Conservation (phyloP, 2,113 vertebrate genomes). For the Hippocampus comes region DNA sequence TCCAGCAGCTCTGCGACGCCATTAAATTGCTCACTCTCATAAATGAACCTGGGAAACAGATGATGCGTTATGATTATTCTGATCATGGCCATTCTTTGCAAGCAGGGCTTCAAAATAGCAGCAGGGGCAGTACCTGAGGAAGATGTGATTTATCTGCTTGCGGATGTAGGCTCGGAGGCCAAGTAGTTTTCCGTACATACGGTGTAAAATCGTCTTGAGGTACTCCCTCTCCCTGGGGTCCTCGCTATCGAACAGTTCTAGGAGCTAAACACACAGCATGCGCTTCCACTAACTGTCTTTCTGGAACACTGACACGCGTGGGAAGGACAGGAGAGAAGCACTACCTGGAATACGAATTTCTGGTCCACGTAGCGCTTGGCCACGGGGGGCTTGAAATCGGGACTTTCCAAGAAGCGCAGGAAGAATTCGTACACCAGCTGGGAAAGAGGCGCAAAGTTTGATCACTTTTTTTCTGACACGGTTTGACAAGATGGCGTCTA, state of each 20-base stretch:
- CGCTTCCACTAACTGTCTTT: not conserved
- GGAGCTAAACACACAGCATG: constrained; percentile 67
- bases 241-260: constrained; percentile 89
- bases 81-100: not conserved
- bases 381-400: constrained; percentile 90
- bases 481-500: constrained; percentile 26
- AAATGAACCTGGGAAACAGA: constrained; percentile 61
- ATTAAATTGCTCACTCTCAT: constrained; percentile 72
- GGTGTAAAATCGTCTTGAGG: constrained; percentile 90
- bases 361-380: constrained; percentile 93
- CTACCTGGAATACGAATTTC: constrained; percentile 90
- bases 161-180: constrained; percentile 89
- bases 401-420: constrained; percentile 89
- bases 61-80: not conserved
- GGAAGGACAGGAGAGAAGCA: not conserved
- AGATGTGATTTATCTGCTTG: constrained; percentile 93
- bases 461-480: not conserved
- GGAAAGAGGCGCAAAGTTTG: constrained; percentile 1
- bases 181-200: constrained; percentile 89
- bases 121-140: constrained; percentile 81
- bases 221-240: constrained; percentile 89
- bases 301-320: constrained; percentile 1
- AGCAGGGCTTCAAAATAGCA: not conserved
- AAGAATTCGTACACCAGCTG: constrained; percentile 93
- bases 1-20: constrained; percentile 68